Percentiles rank a stretch among this genome's conserved stretches.
phyloP scores from a whole-genome alignment of 2,113 vertebrate genomes.

The Psittacara wagleri region DNA sequence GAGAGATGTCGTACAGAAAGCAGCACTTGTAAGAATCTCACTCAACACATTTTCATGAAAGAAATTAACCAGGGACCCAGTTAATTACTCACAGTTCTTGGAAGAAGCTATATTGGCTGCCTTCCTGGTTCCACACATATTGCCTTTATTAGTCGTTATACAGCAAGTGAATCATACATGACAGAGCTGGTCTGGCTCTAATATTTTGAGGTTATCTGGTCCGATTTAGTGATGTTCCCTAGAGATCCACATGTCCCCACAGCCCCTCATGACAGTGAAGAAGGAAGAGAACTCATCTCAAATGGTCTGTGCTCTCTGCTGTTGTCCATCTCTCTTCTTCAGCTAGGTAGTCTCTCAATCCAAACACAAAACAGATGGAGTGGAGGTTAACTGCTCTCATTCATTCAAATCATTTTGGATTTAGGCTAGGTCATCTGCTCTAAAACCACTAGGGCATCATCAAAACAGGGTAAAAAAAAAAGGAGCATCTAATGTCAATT shows the following conservation, averaged over 20 bases:
- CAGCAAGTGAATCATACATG: slow-evolving; percentile 57
- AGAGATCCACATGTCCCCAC: slow-evolving; percentile 41
- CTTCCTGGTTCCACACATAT: slow-evolving; percentile 53
- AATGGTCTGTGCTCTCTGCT: background rate
- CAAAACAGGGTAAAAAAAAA: background rate
- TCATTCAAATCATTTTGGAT: background rate
- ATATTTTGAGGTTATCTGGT: slow-evolving; percentile 56
- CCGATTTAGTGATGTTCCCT: slow-evolving; percentile 35
- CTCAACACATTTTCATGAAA: slow-evolving; percentile 54
- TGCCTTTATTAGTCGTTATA: slow-evolving; percentile 59
- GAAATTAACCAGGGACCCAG: slow-evolving; percentile 56
- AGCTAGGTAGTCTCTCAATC: background rate
- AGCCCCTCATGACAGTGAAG: background rate
- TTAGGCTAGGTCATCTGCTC: background rate
- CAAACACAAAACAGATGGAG: background rate
- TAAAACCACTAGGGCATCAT: background rate
- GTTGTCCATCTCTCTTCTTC: background rate
- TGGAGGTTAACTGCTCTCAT: background rate
- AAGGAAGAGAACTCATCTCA: background rate
- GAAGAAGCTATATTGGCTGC: slow-evolving; percentile 54
- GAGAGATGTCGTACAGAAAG: background rate
- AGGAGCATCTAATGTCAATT: background rate
- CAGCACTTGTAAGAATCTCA: slow-evolving; percentile 35
- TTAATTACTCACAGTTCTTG: slow-evolving; percentile 62
- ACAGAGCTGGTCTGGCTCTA: slow-evolving; percentile 45